Percentiles rank a stretch among this genome's conserved stretches.
phyloP scores from a whole-genome alignment of 1,140 invertebrate species.

The Odontomachus brunneus region DNA sequence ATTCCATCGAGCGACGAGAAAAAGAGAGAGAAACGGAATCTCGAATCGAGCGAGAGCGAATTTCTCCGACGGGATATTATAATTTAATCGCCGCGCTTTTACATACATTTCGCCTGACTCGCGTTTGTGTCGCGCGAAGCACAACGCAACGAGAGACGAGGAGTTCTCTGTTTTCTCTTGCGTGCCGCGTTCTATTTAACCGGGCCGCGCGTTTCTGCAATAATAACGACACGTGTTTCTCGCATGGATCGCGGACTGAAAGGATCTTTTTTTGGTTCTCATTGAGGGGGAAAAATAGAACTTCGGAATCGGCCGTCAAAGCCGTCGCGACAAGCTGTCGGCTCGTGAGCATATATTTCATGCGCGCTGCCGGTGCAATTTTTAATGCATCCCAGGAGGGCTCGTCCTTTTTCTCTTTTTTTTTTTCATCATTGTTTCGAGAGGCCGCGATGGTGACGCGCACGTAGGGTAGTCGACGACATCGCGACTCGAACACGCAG shows the following conservation, averaged over 20 bases:
- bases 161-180: background rate
- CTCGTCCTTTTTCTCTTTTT: background rate
- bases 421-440: background rate
- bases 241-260: background rate
- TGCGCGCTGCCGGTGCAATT: background rate
- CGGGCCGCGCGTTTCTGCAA: background rate
- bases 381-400: background rate
- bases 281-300: conserved; percentile 2
- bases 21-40: conserved; percentile 26
- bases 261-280: background rate
- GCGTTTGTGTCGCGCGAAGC: no score
- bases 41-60: background rate
- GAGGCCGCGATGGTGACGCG: no score
- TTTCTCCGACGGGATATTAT: conserved; percentile 2
- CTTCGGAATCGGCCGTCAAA: background rate
- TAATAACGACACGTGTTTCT: background rate
- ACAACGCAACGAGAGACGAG: no score
- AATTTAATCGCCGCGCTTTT: background rate
- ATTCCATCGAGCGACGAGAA: background rate
- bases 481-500: no score
- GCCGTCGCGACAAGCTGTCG: background rate
- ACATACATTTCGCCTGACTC: no score
- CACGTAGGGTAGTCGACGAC: no score
- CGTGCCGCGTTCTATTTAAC: background rate
- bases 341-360: background rate